These are phyloP conservation scores for Desmophyllum pertusum DNA, from an alignment of 92 coral and sea anemone genomes.

Conservation along the genomic window DNA sequence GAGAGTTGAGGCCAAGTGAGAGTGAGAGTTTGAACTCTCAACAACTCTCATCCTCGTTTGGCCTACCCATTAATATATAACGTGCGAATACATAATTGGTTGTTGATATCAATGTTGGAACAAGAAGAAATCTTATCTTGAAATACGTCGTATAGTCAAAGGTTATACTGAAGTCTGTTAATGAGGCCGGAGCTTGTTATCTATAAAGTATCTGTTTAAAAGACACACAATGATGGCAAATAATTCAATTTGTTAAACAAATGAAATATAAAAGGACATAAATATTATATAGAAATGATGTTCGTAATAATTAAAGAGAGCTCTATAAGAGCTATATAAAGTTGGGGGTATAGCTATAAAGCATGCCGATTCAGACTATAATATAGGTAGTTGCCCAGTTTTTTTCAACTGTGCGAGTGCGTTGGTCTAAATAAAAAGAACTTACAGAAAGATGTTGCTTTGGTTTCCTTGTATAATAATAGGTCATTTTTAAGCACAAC, in stretches of 20 bases:
- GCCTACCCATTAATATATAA: too few relatives aligned
- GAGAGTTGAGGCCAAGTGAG: too few relatives aligned
- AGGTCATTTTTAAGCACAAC: not conserved
- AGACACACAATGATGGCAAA: too few relatives aligned
- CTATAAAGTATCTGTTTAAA: too few relatives aligned
- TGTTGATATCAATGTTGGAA: too few relatives aligned
- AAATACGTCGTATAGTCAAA: too few relatives aligned
- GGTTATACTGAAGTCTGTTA: too few relatives aligned
- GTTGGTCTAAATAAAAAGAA: not conserved
- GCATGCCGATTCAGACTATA: not conserved
- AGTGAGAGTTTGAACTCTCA: too few relatives aligned
- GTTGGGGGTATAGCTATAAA: not conserved
- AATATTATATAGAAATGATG: not conserved
- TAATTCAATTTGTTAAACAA: conserved; percentile 2
- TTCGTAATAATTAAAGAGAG: not conserved
- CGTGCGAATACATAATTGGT: too few relatives aligned
- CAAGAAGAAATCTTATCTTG: too few relatives aligned
- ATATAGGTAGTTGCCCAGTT: not conserved
- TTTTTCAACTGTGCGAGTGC: not conserved
- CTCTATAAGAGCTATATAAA: not conserved
- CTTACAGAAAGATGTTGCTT: not conserved
- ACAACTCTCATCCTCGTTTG: too few relatives aligned
- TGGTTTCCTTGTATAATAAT: not conserved
- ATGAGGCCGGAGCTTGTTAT: too few relatives aligned
- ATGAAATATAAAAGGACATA: not conserved